Base-by-base conservation (phyloP, 2,113 vertebrate genomes). In the Murina feae region DNA sequence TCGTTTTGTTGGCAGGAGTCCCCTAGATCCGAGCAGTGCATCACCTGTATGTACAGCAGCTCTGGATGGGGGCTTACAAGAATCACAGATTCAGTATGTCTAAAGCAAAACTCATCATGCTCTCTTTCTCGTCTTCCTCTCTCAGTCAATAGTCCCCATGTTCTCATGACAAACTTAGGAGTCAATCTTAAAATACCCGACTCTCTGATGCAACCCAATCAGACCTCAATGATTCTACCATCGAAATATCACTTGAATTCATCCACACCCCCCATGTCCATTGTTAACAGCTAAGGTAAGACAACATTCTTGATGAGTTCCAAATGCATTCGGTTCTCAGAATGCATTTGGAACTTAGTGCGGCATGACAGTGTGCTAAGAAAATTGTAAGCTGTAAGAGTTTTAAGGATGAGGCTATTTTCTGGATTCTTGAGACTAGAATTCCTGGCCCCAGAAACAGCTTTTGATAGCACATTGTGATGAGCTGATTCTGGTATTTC, bases 341-440 rank as follows among this genome's bases (percentile, higher is more conserved):
- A n/a, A n/a, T n/a, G n/a, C n/a, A n/a, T n/a, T n/a, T n/a, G n/a
- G n/a, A n/a, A n/a, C n/a, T n/a, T 88, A 63, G 5, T 30, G 53
- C 85, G 75, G 8, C 35, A 17, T 39, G 28, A 55, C 32, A 78
- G 37, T n/a, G 42, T 93, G 39, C 58, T 58, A 80, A 91, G 71
- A 75, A 32, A 44, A 35, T 8, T 18, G 6, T 74, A 55, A 87
- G 14, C 11, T 75, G 8, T 23, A 55, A 44, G 6, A 21, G 20
- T 86, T 47, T 80, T 60, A 71, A 80, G 13, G 71, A 86, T 63
- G 68, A 93, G 42, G 1, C 35, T 16, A 37, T 75, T 85, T 89
- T 83, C 28, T 60, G 84, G 39, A 25, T 81, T 10, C 37, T 6
- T 1, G 1, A 60, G 28, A 55, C 80, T 75, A 16, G 21, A 88